Conservation (phyloP, 1,140 invertebrate genomes). For the Nasonia giraulti region DNA sequence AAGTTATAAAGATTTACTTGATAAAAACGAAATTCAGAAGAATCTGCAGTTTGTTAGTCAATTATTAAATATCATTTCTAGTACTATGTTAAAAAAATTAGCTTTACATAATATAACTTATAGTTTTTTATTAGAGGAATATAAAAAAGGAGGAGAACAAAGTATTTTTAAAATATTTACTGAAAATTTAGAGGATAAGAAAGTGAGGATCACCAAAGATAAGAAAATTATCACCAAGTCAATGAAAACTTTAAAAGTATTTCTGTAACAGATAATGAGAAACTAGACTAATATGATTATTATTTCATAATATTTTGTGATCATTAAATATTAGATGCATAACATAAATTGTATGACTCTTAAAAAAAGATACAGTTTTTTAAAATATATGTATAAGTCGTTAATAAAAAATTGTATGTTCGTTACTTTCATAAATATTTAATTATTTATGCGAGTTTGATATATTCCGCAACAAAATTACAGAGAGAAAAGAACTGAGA, state of each 20-base stretch:
- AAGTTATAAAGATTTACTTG: neutral
- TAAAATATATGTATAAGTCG: too few species aligned
- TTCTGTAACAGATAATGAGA: too few species aligned
- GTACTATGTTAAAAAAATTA: neutral
- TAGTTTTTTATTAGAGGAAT: neutral
- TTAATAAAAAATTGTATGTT: too few species aligned
- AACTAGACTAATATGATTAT: too few species aligned
- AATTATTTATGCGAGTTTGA: too few species aligned
- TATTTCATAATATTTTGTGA: too few species aligned
- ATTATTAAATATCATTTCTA: neutral
- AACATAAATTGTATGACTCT: too few species aligned
- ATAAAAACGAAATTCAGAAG: neutral
- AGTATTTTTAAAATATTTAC: conserved; percentile 2
- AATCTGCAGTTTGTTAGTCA: neutral
- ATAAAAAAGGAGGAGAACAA: neutral
- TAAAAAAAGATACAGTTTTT: too few species aligned
- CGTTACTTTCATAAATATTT: too few species aligned
- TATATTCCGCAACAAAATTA: too few species aligned
- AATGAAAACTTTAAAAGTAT: neutral
- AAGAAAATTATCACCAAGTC: neutral
- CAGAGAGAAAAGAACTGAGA: too few species aligned
- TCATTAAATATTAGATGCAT: too few species aligned
- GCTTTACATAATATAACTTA: neutral
- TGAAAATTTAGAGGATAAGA: neutral
- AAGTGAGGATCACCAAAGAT: neutral